Evolutionary conservation across 2,797 vertebrate species (phyloP).

Genomic region (Sebastes glaucus): DNA sequence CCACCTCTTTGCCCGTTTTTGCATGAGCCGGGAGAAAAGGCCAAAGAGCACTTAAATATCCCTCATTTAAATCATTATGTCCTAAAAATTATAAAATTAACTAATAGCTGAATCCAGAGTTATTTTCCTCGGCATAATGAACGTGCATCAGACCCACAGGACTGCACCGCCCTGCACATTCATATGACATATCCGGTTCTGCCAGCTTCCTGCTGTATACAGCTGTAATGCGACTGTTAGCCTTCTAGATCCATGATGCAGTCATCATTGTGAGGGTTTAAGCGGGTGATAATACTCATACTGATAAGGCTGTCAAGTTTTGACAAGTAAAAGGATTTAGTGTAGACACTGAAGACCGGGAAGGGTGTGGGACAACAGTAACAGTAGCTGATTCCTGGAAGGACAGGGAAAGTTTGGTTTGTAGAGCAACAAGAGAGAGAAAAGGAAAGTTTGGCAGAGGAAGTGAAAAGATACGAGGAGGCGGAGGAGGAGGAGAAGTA

Average conservation of each 20-base stretch:
- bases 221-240: neutral
- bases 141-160: too few species aligned
- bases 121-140: too few species aligned
- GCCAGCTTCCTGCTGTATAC: too few species aligned
- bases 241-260: neutral
- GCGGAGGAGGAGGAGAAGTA: conserved; percentile 4
- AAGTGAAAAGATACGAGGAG: neutral
- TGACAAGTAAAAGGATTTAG: conserved; percentile 39
- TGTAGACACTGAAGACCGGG: conserved; percentile 3
- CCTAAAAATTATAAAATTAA: too few species aligned
- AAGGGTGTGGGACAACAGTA: conserved; percentile 4
- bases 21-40: too few species aligned
- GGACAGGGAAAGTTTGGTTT: conserved; percentile 21
- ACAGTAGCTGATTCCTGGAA: conserved; percentile 22
- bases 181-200: too few species aligned
- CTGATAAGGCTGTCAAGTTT: conserved; percentile 58
- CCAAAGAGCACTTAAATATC: too few species aligned
- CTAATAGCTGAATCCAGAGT: too few species aligned
- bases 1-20: too few species aligned
- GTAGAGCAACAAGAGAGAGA: neutral
- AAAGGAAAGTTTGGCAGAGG: conserved; percentile 27
- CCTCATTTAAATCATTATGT: too few species aligned
- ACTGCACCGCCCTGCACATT: too few species aligned
- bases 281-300: conserved; percentile 21
- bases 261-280: conserved; percentile 5